Evolutionary conservation across 2,113 vertebrate species (phyloP), one percentile per base, ranked within the genome.

Genomic region (Nycticorax nycticorax): DNA sequence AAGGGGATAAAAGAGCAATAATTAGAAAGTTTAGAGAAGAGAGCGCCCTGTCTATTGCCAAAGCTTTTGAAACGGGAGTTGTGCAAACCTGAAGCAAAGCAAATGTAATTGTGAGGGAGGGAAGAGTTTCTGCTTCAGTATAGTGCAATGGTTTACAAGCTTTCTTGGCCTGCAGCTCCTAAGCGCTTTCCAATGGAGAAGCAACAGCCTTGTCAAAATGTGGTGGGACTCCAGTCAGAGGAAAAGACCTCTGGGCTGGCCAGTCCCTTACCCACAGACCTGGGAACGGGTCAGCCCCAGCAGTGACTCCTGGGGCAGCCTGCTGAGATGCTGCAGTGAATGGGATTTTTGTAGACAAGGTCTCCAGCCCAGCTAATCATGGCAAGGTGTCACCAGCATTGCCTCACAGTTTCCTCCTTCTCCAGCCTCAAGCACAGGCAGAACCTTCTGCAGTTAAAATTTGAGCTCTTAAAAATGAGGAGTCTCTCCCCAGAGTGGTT

Each of bases 1-100:
- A 82, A 52, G 5, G 3, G 18, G 8, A 2, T 6, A 28, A 63
- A 19, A 21, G 1, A 43, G 4, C 32, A 43, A 1, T 1, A 3
- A 33, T 27, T 55, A 13, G 10, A 37, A 72, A 53, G 30, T 35
- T 67, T 22, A 39, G 30, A 55, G 35, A 63, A 9, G 37, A 47
- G 12, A 3, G 4, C 53, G 18, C 20, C 2, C 24, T 21, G 30
- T 5, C 7, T 33, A 17, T 4, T 5, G 14, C 26, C 48, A 67
- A 59, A 52, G 41, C 21, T 87, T 78, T 89, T 63, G 45, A 35
- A 87, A 71, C 0, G 3, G 1, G 35, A 56, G 18, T 4, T 85
- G 39, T n/a, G 60, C 39, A 52, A 81, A 89, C 11, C 30, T 56
- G 59, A 78, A 92, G 37, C 22, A 28, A 81, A 74, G 68, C 17